These are phyloP conservation scores for Threskiornis aethiopicus DNA, from an alignment of 2,797 vertebrate species.

Conservation along the genomic window DNA sequence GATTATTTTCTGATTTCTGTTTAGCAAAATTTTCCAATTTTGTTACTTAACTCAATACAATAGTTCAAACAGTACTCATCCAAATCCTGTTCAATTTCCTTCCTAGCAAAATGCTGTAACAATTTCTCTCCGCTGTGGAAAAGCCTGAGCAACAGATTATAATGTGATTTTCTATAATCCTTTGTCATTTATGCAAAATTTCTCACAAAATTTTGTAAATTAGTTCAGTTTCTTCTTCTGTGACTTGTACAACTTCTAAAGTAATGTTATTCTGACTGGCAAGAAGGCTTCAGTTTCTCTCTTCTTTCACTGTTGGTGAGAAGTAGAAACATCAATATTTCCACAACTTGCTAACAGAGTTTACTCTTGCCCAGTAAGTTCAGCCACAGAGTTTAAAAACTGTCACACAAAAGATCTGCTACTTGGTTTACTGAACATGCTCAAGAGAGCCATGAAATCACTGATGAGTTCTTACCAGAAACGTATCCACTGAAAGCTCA, in stretches of 20 bases:
- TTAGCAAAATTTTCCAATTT: background rate
- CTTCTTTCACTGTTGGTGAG: background rate
- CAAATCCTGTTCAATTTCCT: background rate
- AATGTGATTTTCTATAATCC: background rate
- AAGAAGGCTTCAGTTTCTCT: background rate
- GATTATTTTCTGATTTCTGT: background rate
- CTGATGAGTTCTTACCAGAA: background rate
- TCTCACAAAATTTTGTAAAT: background rate
- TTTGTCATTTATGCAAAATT: background rate
- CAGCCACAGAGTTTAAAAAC: background rate
- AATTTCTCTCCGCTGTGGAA: background rate
- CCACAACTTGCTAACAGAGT: background rate
- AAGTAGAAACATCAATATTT: background rate
- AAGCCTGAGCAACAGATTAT: background rate
- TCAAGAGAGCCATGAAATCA: background rate
- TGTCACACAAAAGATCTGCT: background rate
- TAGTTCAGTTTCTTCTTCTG: background rate
- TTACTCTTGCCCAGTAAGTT: background rate
- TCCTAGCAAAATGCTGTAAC: background rate
- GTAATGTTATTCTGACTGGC: background rate
- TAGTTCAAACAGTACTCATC: background rate
- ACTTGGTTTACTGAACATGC: background rate
- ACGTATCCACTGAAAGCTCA: background rate
- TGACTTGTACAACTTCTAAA: background rate
- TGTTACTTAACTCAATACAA: background rate